These are phyloP conservation scores for Drosophila tripunctata DNA, from an alignment of 2,888 invertebrate species.

Conservation along the genomic window DNA sequence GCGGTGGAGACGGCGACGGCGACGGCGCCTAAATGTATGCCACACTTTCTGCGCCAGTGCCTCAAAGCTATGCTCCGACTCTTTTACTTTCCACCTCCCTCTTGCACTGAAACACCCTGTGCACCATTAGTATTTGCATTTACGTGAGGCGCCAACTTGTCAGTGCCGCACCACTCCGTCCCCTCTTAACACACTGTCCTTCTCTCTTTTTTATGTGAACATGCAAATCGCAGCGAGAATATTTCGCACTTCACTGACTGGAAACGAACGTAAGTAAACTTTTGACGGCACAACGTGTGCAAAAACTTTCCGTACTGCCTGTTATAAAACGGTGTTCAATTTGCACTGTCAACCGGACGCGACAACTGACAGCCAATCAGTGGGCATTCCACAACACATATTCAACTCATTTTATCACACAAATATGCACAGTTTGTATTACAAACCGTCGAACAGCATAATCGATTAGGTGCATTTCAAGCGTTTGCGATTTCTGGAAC, in stretches of 20 bases:
- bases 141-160: conserved; percentile 58
- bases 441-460: no score
- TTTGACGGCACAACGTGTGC: conserved; percentile 30
- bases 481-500: background rate
- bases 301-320: conserved; percentile 11
- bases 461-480: background rate
- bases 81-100: background rate
- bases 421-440: no score
- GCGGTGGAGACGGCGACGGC: conserved; percentile 61
- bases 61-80: conserved; percentile 10
- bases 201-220: conserved; percentile 39
- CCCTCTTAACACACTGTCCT: background rate
- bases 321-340: conserved; percentile 39
- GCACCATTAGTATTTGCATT: conserved; percentile 70
- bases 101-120: conserved; percentile 10
- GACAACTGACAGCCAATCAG: conserved; percentile 14
- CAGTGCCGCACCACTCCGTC: background rate
- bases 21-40: conserved; percentile 73
- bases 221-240: conserved; percentile 76
- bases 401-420: background rate
- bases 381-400: background rate
- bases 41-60: conserved; percentile 60
- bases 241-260: conserved; percentile 73
- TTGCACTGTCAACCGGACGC: conserved; percentile 29
- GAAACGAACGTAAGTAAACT: conserved; percentile 28